Evolutionary conservation across 2,797 vertebrate species (phyloP), one percentile per base, ranked within the genome.

Genomic region (Apogon talboti): DNA sequence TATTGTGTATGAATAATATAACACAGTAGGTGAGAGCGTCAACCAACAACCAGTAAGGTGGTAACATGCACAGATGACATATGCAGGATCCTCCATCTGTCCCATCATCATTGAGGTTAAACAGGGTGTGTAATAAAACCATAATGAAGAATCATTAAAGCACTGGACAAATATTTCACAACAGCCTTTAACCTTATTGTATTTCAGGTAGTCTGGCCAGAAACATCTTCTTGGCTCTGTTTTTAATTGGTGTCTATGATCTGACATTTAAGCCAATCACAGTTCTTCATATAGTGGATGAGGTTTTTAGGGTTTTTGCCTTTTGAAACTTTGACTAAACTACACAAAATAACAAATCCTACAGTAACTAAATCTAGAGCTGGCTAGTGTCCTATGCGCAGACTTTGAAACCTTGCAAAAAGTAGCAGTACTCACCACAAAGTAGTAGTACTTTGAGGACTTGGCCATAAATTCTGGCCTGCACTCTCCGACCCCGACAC

Each of bases 371-470:
- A 35, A 35, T 8, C 33, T 35, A 35, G 7, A 10, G 10, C 9
- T 35, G 33, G 33, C 33, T 35, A 9, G 9, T 35, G 2, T 35
- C 2, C 9, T 10, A 35, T 35, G 33, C 10, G 10, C 2, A 35
- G 9, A 35, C 7, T 35, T 35, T 35, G 33, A 35, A 35, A 35
- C 33, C 33, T 35, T 35, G 33, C 0, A 41, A 14, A 15, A 30
- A 28, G 24, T 28, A 28, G 24, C 24, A 28, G 4, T 28, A 92
- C 97, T 96, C 89, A 99, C 98, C 96, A 98, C 97, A 88, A 99
- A 99, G 78, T 97, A 98, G 83, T 99, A 99, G 65, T 96, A 96
- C 85, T 97, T 96, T 1, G 96, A 95, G 19, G 96, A 97, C 52
- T 93, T 95, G 68, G 97, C 97, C 94, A 94, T 96, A 87, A 97